phyloP scores from a whole-genome alignment of 2,797 vertebrate species.

The Notoglanidium macrostoma region DNA sequence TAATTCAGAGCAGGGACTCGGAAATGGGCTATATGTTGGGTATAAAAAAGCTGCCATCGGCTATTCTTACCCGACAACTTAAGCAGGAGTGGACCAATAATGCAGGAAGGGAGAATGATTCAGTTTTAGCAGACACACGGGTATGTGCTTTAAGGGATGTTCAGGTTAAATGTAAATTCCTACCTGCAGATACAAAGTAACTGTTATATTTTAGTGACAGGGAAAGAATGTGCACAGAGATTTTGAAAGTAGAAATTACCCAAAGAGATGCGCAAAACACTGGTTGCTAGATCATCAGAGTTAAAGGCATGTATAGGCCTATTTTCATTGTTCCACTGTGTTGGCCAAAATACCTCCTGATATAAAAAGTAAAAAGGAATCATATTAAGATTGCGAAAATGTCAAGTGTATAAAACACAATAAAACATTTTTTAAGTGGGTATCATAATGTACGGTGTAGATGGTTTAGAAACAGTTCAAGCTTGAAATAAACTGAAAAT shows the following conservation, averaged over 20 bases:
- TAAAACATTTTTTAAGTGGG: background rate
- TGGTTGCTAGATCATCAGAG: background rate
- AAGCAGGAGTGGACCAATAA: background rate
- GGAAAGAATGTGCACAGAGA: background rate
- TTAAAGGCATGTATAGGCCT: background rate
- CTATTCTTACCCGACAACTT: background rate
- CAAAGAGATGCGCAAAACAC: background rate
- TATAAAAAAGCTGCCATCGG: background rate
- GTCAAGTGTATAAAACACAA: background rate
- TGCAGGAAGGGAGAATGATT: background rate
- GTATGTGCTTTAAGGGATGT: background rate
- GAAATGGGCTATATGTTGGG: background rate
- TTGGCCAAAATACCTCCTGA: background rate
- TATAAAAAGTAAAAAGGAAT: background rate
- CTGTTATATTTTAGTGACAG: background rate
- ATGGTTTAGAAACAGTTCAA: background rate
- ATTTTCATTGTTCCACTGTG: background rate
- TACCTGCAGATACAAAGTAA: background rate
- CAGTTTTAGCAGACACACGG: background rate
- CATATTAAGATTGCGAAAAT: background rate
- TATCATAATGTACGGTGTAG: background rate
- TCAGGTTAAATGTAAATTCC: background rate
- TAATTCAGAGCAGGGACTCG: background rate
- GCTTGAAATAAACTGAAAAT: background rate
- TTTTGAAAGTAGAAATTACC: background rate